Percentiles rank a stretch among this genome's conserved stretches.
Evolutionary conservation across 2,888 invertebrate genomes (phyloP).

Genomic region (Eupithecia subfuscata): DNA sequence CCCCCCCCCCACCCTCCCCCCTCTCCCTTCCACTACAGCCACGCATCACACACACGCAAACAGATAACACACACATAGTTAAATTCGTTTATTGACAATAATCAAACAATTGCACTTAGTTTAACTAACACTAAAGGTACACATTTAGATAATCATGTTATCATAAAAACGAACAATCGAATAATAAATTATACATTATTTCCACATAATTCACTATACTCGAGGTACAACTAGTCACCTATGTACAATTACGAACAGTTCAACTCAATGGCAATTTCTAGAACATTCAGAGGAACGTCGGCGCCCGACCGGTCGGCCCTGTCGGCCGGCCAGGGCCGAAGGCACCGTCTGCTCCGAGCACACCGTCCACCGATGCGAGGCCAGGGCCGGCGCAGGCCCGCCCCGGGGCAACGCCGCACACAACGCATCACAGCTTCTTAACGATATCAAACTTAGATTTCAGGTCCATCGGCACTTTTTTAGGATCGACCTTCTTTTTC

Average conservation of each 20-base stretch:
- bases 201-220: constrained; percentile 46
- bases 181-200: constrained; percentile 63
- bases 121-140: constrained; percentile 65
- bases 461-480: constrained; percentile 94
- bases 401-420: constrained; percentile 4
- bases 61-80: constrained; percentile 30
- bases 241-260: constrained; percentile 56
- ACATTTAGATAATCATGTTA: constrained; percentile 72
- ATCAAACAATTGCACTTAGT: constrained; percentile 75
- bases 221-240: constrained; percentile 50
- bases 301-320: constrained; percentile 34
- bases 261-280: constrained; percentile 69
- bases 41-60: constrained; percentile 10
- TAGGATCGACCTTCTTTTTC: constrained; percentile 95
- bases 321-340: constrained; percentile 21
- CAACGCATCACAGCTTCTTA: constrained; percentile 89
- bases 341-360: background rate
- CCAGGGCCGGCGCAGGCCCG: constrained; percentile 4
- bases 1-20: background rate
- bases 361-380: background rate
- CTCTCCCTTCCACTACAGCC: background rate
- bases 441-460: constrained; percentile 97
- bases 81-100: constrained; percentile 64
- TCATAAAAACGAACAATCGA: constrained; percentile 67
- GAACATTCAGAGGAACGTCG: constrained; percentile 46